These are phyloP conservation scores for Stenotaenia linearis DNA, from an alignment of 2,888 invertebrate species.

Conservation along the genomic window DNA sequence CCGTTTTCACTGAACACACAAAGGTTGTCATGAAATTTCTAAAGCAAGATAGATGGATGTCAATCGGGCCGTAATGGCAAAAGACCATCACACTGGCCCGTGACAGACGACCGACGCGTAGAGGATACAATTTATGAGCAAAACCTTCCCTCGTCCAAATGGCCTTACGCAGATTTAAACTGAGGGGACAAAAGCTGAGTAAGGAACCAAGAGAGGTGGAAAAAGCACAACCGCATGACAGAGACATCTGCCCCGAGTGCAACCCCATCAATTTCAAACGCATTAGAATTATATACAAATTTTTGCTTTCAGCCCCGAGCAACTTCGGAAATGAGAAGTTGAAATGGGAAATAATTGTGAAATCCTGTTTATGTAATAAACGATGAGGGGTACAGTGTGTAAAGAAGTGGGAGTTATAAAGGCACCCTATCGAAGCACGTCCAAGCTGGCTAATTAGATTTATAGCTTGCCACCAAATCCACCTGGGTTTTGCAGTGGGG, in stretches of 20 bases:
- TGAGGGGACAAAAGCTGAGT: background rate
- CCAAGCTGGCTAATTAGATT: conserved; percentile 27
- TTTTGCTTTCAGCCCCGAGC: background rate
- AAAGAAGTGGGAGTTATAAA: background rate
- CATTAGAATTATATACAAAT: background rate
- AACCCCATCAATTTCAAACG: background rate
- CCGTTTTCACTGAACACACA: conserved; percentile 30
- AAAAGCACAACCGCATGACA: background rate
- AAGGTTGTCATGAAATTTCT: conserved; percentile 27
- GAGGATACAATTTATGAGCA: background rate
- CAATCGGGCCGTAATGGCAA: conserved; percentile 31
- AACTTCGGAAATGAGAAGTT: background rate
- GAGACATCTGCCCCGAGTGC: background rate
- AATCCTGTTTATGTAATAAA: background rate
- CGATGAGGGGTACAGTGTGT: background rate
- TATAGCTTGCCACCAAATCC: conserved; percentile 29
- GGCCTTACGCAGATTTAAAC: conserved; percentile 29
- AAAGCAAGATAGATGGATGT: conserved; percentile 34
- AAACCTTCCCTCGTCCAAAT: background rate
- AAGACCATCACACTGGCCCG: conserved; percentile 29
- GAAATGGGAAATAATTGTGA: background rate
- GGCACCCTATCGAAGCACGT: background rate
- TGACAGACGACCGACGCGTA: background rate
- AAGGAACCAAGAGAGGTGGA: background rate
- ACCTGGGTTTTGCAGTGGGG: conserved; percentile 28